Evolutionary conservation across 2,888 invertebrate species (phyloP), one percentile per base, ranked within the genome.

Genomic region (Lasiommata megera): DNA sequence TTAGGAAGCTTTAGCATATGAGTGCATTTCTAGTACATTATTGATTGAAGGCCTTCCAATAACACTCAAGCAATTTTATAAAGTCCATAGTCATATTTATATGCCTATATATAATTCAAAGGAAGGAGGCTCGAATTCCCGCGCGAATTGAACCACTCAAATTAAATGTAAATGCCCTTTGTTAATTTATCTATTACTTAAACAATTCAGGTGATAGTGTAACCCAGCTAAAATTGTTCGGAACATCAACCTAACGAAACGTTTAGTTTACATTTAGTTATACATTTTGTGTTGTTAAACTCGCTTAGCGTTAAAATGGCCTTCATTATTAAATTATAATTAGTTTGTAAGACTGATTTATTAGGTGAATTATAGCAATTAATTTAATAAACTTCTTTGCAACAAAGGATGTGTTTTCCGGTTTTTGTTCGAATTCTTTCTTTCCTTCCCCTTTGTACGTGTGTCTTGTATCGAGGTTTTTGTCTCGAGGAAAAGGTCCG

Each of bases 331-430:
- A 40, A 40, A 29, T 40, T 37, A 16, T 48, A 46, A 46, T n/a
- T 62, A 62, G 56, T 51, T 56, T 48, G 51, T 62, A 62, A 62
- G 62, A 62, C 62, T 62, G 61, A 62, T 50, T 36, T 29, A 29
- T 29, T 40, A 46, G 28, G 31, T 29, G 48, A 54, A 48, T 47
- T 37, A 18, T 41, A 41, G 51, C 14, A 31, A 28, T 9, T 58
- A 48, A 41, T 56, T 48, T 53, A 46, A 57, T 50, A 37, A 29
- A 53, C 18, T 18, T 16, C 36, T 43, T 40, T 40, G 29, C 11
- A 28, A 28, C 38, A 51, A 38, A 51, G 37, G 37, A 51, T 40
- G 37, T 28, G 51, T 51, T 28, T 28, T 7, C n/a, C 16, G 38
- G 51, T 40, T 50, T 34, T 50, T 29, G 16, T 40, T 40, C 38